Conservation (phyloP, 2,888 invertebrate species). For the Pediacus dermestoides region DNA sequence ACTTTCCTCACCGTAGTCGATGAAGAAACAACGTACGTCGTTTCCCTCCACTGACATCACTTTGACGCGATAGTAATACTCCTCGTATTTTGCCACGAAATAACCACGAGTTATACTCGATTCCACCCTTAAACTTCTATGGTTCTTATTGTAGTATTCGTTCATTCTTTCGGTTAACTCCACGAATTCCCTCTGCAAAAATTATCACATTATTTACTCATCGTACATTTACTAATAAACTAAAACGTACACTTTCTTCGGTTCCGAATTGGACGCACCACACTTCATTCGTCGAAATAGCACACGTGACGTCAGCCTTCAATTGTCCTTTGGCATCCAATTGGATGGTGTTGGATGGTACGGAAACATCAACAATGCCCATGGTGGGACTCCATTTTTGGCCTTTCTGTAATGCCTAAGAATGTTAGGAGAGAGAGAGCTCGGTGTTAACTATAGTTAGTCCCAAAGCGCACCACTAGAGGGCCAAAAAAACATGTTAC, state of each 20-base stretch:
- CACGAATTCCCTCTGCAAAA: constrained; percentile 17
- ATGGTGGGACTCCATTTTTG: constrained; percentile 21
- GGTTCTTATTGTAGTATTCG: constrained; percentile 40
- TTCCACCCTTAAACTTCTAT: constrained; percentile 21
- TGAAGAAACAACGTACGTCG: constrained; percentile 58
- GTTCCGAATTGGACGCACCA: constrained; percentile 54
- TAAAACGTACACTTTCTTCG: constrained; percentile 50
- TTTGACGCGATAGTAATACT: constrained; percentile 51
- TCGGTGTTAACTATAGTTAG: constrained; percentile 19
- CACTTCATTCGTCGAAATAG: constrained; percentile 50
- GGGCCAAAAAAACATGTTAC: too few relatives aligned
- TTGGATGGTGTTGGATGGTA: constrained; percentile 44
- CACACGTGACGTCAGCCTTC: constrained; percentile 48
- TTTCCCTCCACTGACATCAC: constrained; percentile 40
- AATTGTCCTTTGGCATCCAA: constrained; percentile 47
- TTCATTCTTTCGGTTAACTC: constrained; percentile 47
- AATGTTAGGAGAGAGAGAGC: constrained; percentile 23
- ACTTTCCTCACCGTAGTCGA: constrained; percentile 73
- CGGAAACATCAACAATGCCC: constrained; percentile 37
- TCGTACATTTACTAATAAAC: constrained; percentile 8
- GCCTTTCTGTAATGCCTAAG: constrained; percentile 47
- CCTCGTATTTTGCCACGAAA: constrained; percentile 49
- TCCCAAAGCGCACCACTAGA: constrained; percentile 12
- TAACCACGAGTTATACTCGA: constrained; percentile 44
- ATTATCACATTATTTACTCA: neutral